These are phyloP conservation scores for Volucella bombylans DNA, from an alignment of 2,888 invertebrate species.

Conservation along the genomic window DNA sequence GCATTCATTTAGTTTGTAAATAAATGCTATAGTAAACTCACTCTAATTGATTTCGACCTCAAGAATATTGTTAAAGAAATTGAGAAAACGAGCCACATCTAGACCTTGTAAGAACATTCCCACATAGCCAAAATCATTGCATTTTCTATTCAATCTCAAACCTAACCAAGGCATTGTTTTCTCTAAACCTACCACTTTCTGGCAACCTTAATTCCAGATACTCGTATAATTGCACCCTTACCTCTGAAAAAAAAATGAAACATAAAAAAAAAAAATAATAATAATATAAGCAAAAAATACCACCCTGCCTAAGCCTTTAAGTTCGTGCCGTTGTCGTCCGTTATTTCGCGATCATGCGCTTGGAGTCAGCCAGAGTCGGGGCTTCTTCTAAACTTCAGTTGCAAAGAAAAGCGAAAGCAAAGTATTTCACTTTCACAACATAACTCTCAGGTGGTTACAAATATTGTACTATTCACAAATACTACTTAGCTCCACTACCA, in stretches of 20 bases:
- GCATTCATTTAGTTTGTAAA: conserved; percentile 12
- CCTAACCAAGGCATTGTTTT: conserved; percentile 7
- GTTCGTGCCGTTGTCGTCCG: conserved; percentile 39
- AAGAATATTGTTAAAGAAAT: conserved; percentile 33
- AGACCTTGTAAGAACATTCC: conserved; percentile 26
- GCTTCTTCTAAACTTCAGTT: conserved; percentile 24
- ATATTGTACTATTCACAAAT: conserved; percentile 7
- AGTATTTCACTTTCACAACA: conserved; percentile 66
- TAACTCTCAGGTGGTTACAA: background rate
- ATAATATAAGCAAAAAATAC: no score
- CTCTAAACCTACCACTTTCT: conserved; percentile 12
- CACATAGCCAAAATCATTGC: conserved; percentile 33
- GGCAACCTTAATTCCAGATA: conserved; percentile 56
- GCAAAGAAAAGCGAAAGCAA: conserved; percentile 66
- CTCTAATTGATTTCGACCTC: conserved; percentile 38
- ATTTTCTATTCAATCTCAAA: conserved; percentile 14
- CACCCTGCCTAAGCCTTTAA: conserved; percentile 44
- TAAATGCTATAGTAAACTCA: conserved; percentile 17
- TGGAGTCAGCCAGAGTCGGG: conserved; percentile 34
- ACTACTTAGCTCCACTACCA: conserved; percentile 1
- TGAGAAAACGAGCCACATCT: conserved; percentile 1
- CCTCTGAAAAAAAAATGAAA: background rate
- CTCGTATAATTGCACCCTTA: conserved; percentile 52
- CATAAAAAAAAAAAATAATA: background rate
- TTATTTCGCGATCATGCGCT: conserved; percentile 67